Evolutionary conservation across 2,888 invertebrate genomes (phyloP).

Genomic region (Thymelicus acteon): DNA sequence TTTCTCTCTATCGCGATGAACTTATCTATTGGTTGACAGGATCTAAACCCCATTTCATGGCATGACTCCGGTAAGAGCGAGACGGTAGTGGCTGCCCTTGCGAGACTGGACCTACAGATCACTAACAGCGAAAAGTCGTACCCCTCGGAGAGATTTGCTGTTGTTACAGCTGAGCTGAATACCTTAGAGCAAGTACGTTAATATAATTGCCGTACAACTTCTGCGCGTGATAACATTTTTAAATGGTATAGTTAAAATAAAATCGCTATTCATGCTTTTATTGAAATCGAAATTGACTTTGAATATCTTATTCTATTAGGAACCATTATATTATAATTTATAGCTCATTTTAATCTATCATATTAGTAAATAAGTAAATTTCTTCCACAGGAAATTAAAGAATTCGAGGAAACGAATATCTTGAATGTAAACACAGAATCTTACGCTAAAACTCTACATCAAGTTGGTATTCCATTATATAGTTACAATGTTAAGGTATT

Average conservation of each 20-base stretch:
- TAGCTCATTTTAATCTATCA: no score
- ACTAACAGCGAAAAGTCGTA: constrained; percentile 62
- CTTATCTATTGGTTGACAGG: background rate
- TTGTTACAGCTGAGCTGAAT: constrained; percentile 68
- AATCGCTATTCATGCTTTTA: no score
- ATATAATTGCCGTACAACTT: no score
- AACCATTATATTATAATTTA: no score
- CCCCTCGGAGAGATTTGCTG: constrained; percentile 68
- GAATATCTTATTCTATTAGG: no score
- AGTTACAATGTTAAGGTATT: no score
- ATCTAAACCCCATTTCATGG: constrained; percentile 35
- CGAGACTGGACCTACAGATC: constrained; percentile 70
- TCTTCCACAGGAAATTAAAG: constrained; percentile 66
- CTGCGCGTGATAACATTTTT: no score
- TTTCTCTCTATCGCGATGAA: no score
- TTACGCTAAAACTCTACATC: constrained; percentile 75
- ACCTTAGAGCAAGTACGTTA: constrained; percentile 60
- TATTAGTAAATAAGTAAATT: constrained; percentile 39
- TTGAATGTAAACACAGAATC: constrained; percentile 54
- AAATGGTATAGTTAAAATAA: no score
- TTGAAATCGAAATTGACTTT: no score
- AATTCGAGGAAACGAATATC: constrained; percentile 63
- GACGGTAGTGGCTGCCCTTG: constrained; percentile 68
- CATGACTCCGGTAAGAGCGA: constrained; percentile 56
- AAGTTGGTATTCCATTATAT: constrained; percentile 49